Percentiles rank a stretch among this genome's conserved stretches.
Conservation (phyloP, 2,797 vertebrate genomes). For the Cuniculus paca region DNA sequence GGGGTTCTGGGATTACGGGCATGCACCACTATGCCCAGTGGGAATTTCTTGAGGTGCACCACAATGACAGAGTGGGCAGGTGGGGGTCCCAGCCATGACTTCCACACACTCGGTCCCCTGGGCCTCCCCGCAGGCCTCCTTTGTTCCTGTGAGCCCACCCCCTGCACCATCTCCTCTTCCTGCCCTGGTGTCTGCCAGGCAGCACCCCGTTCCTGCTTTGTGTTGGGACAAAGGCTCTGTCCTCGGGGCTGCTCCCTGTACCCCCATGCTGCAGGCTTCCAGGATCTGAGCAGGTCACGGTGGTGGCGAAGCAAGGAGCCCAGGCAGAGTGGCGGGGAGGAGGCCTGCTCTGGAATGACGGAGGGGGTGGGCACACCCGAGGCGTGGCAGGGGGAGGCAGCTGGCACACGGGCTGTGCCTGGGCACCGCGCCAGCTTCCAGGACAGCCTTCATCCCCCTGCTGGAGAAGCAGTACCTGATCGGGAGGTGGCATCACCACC, state of each 20-base stretch:
- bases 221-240: neutral
- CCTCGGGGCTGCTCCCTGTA: neutral
- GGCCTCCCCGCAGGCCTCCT: neutral
- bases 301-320: neutral
- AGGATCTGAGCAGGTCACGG: neutral
- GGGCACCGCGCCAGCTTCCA: constrained; percentile 73
- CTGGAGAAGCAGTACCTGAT: constrained; percentile 32
- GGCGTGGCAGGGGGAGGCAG: constrained; percentile 71
- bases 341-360: constrained; percentile 55
- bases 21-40: neutral
- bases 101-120: no score
- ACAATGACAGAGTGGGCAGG: neutral
- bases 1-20: neutral
- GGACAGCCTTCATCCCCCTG: constrained; percentile 1
- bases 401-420: constrained; percentile 59
- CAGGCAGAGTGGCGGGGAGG: neutral
- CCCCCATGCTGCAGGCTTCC: neutral
- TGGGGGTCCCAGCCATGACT: neutral
- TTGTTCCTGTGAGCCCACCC: neutral
- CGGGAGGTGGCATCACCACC: neutral
- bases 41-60: neutral
- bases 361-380: constrained; percentile 51
- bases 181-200: neutral
- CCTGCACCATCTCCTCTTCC: neutral
- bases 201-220: neutral